Evolutionary conservation across 2,797 vertebrate genomes (phyloP).

Genomic region (Naso thynnoides): DNA sequence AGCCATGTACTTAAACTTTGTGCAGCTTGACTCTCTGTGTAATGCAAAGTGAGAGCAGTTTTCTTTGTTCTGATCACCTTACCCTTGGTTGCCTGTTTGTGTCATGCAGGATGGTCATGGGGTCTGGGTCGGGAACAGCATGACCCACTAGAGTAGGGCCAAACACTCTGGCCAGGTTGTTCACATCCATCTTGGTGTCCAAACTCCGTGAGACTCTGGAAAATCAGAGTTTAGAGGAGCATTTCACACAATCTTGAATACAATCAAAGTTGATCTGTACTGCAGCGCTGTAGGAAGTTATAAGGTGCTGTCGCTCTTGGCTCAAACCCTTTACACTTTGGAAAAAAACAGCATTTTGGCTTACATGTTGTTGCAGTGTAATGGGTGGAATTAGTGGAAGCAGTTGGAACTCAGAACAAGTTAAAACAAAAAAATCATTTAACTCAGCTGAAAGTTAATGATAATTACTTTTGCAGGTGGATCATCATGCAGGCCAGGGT

Average conservation of each 20-base stretch:
- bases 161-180: slow-evolving; percentile 92
- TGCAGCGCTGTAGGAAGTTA: not conserved
- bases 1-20: not conserved
- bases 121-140: slow-evolving; percentile 90
- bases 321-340: not conserved
- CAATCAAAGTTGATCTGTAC: not conserved
- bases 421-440: slow-evolving; percentile 7
- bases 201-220: slow-evolving; percentile 89
- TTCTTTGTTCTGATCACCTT: slow-evolving; percentile 13
- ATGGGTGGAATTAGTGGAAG: not conserved
- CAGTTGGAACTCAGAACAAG: not conserved
- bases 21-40: not conserved
- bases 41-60: not conserved
- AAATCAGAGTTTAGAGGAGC: not conserved
- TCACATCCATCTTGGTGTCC: slow-evolving; percentile 90
- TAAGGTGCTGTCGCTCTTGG: not conserved
- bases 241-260: not conserved
- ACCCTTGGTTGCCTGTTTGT: slow-evolving; percentile 93
- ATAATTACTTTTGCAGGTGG: slow-evolving; percentile 91
- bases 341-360: not conserved
- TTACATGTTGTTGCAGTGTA: not conserved
- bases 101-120: slow-evolving; percentile 91
- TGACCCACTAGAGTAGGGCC: slow-evolving; percentile 94
- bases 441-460: not conserved
- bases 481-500: slow-evolving; percentile 94